Evolutionary conservation across 1,140 invertebrate species (phyloP).

Genomic region (Luehdorfia chinensis): DNA sequence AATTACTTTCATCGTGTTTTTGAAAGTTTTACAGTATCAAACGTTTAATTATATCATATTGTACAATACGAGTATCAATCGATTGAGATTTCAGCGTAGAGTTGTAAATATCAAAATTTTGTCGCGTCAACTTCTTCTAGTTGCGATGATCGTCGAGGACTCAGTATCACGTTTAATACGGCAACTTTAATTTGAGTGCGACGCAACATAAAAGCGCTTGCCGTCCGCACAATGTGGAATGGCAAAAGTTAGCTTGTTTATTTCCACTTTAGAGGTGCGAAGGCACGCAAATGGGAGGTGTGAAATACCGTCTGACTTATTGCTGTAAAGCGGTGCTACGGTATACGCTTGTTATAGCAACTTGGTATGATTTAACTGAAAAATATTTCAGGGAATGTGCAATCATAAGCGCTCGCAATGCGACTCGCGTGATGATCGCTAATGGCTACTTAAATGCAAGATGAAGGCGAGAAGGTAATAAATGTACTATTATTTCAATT

Average conservation of each 20-base stretch:
- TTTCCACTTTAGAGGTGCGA: conserved; percentile 49
- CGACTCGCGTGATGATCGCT: not conserved
- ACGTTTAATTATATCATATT: too few species aligned
- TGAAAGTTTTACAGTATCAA: too few species aligned
- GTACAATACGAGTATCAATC: too few species aligned
- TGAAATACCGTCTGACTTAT: conserved; percentile 46
- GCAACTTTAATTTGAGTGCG: conserved; percentile 51
- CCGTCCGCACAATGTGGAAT: conserved; percentile 45
- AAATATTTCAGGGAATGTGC: not conserved
- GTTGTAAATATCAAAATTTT: too few species aligned
- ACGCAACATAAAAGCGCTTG: conserved; percentile 37
- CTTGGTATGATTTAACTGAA: conserved; percentile 9
- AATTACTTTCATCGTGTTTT: too few species aligned
- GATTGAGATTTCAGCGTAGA: too few species aligned
- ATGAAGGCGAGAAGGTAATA: too few species aligned
- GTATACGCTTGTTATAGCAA: too few species aligned
- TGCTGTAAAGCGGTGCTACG: conserved; percentile 20
- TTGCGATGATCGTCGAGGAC: too few species aligned
- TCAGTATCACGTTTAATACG: conserved; percentile 36
- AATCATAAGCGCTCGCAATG: not conserved
- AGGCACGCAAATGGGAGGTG: conserved; percentile 48
- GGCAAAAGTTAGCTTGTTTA: conserved; percentile 65
- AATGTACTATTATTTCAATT: too few species aligned
- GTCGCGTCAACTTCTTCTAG: too few species aligned
- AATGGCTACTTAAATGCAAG: not conserved